phyloP scores from a whole-genome alignment of 2,113 vertebrate species.

The Rousettus leschenaultii region DNA sequence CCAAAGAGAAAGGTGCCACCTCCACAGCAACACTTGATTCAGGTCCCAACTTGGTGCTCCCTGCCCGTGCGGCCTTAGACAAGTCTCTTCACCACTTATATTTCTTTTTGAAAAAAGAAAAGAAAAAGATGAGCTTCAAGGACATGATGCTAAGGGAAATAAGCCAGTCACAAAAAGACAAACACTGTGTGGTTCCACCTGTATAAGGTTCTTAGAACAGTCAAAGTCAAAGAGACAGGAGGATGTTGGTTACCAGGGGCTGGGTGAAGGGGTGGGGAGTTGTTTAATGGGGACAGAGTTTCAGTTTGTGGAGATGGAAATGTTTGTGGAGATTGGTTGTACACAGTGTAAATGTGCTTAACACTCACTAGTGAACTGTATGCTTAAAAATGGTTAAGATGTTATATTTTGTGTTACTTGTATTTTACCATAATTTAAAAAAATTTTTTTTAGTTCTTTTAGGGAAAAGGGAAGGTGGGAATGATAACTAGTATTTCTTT shows the following conservation, averaged over 20 bases:
- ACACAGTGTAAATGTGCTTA: fast-evolving
- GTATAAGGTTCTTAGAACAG: no score
- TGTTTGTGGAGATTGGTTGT: not conserved
- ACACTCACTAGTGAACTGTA: not conserved
- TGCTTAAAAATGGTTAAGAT: not conserved
- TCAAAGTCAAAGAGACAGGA: not conserved
- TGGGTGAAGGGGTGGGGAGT: not conserved
- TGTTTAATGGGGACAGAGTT: not conserved
- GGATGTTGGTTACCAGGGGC: not conserved
- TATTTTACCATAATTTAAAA: not conserved
- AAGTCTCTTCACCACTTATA: not conserved
- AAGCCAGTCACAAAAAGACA: not conserved
- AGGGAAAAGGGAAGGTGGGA: not conserved
- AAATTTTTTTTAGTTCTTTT: not conserved
- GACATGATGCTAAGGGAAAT: not conserved
- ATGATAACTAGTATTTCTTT: not conserved
- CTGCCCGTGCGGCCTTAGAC: not conserved
- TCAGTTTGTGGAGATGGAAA: not conserved
- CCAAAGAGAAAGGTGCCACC: not conserved
- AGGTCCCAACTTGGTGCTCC: not conserved
- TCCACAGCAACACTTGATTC: not conserved
- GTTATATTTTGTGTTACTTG: not conserved
- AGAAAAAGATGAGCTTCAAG: not conserved
- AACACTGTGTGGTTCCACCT: not conserved
- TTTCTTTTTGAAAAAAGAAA: not conserved